Evolutionary conservation across 2,888 invertebrate species (phyloP), one percentile per base, ranked within the genome.

Genomic region (Eretmocerus hayati): DNA sequence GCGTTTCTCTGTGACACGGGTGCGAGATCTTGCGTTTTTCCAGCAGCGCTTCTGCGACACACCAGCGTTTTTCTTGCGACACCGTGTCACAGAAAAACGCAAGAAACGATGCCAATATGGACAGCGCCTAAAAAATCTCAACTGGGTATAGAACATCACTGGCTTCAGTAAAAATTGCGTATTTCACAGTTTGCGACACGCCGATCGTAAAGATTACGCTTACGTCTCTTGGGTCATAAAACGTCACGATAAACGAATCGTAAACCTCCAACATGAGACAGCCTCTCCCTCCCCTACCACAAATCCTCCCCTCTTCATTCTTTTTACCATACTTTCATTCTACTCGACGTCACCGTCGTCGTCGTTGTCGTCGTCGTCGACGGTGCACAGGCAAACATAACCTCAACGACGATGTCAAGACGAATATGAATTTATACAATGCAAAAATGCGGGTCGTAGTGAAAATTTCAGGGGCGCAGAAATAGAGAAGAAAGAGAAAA

Each of bases 341-440:
- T 6, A 11, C 6, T 26, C 26, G 6, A 9, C 26, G 26, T 26
- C 26, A 11, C 11, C 26, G 6, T 26, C 26, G 26, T 26, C 26
- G 26, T 11, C 26, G 15, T 22, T 8, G 30, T 42, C 48, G 33
- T 47, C 31, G 30, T 48, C 42, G 43, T 58, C 47, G 47, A 49
- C 48, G 50, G 48, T 46, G 52, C n/a, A n/a, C n/a, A n/a, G n/a
- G n/a, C n/a, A n/a, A n/a, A n/a, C 48, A 54, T 58, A 57, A 56
- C 56, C 49, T 42, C 37, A 48, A 2, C 37, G 42, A 42, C n/a
- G n/a, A n/a, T n/a, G n/a, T n/a, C n/a, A n/a, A n/a, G 26, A 26
- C 41, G 52, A 58, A 58, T 57, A 59, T 61, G 60, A 61, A 61
- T 59, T 59, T 61, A 59, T 59, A 60, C 58, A 60, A 57, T 53